Evolutionary conservation across 2,888 invertebrate species (phyloP).

Genomic region (Strigamia maritima): DNA sequence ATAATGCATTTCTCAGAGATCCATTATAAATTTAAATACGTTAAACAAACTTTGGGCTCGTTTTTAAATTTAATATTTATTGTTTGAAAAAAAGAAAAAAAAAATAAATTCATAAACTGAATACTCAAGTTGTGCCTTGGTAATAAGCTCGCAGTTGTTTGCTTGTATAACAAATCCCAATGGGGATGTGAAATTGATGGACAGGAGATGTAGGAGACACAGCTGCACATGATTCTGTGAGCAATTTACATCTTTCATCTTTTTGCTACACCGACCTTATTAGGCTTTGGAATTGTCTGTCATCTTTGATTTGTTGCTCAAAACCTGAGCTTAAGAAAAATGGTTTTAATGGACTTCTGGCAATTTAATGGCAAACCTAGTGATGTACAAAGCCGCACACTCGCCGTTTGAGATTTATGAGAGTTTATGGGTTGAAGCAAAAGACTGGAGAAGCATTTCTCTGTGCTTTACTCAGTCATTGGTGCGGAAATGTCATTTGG

Average conservation of each 20-base stretch:
- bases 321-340: slow-evolving; percentile 2
- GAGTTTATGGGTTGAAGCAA: neutral
- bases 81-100: neutral
- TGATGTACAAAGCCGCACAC: slow-evolving; percentile 8
- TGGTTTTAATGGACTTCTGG: neutral
- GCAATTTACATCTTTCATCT: slow-evolving; percentile 15
- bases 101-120: neutral
- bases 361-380: slow-evolving; percentile 2
- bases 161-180: neutral
- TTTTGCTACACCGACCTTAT: slow-evolving; percentile 1
- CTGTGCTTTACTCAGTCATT: slow-evolving; percentile 9
- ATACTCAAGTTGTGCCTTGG: neutral
- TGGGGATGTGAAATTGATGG: slow-evolving; percentile 23
- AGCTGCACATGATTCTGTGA: slow-evolving; percentile 1
- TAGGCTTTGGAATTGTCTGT: slow-evolving; percentile 17
- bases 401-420: slow-evolving; percentile 15
- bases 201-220: neutral
- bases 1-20: neutral
- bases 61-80: neutral
- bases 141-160: neutral
- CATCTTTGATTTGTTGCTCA: slow-evolving; percentile 8
- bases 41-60: neutral
- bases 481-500: slow-evolving; percentile 22
- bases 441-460: neutral
- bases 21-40: neutral